Base-by-base conservation (phyloP, 2,888 invertebrate genomes). In the Pediacus dermestoides region DNA sequence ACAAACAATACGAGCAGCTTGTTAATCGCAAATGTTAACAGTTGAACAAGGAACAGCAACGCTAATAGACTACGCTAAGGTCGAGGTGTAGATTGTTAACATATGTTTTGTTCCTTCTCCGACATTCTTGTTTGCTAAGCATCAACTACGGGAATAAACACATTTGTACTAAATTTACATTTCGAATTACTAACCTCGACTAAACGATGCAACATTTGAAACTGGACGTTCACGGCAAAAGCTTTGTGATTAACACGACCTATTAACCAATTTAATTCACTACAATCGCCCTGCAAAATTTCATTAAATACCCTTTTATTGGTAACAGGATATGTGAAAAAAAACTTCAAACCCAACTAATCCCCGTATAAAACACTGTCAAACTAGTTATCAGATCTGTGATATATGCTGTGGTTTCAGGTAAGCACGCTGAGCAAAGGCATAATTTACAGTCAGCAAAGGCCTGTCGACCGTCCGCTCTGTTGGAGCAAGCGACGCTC, bases 381-480 rank as follows among this genome's bases (percentile, higher is more conserved):
- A 18, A 8, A 8, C 21, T 8, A 18, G 21, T 18, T 18, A 18
- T 18, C 21, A 18, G 21, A 8, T 18, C 36, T 32, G 37, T 41
- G 41, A 41, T 41, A 35, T 41, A 37, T 41, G 21, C 21, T 18
- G 41, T 27, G 41, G 41, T 41, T 26, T 30, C 30, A 36, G 41
- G 42, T 42, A 37, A 42, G 42, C 42, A 42, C 25, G 37, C 33
- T 33, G 37, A 37, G 42, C 42, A 37, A 42, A 42, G 42, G 42
- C 37, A 42, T 42, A 42, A 42, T 42, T 42, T 42, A 42, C 34
- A 37, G 37, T 31, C 37, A 37, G 41, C 31, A 26, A 28, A 42
- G 37, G 36, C 22, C 31, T 37, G 41, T 30, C 37, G 30, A 26
- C 26, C 26, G 37, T 34, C 42, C 37, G 42, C 33, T 37, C 26